A percentile compares a stretch with the other conserved stretches of the same genome.
phyloP scores from a whole-genome alignment of 1,140 invertebrate genomes.

The Drosophila prosaltans region DNA sequence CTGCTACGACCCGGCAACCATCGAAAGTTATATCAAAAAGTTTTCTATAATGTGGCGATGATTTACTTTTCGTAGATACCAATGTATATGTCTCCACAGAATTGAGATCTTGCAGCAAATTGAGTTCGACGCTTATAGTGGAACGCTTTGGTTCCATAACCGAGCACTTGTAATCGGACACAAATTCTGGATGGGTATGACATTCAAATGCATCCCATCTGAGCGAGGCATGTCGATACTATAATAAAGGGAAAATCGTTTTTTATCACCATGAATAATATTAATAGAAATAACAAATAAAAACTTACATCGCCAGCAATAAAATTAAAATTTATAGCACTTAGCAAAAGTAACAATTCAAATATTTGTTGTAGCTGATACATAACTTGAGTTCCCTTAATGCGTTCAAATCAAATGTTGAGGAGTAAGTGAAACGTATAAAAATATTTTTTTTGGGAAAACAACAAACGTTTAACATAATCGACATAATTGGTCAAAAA shows the following conservation, averaged over 20 bases:
- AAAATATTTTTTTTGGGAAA: not conserved
- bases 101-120: conserved; percentile 27
- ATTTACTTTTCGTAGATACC: conserved; percentile 33
- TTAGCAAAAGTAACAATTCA: not conserved
- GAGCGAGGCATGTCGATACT: conserved; percentile 18
- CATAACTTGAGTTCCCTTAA: not conserved
- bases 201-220: conserved; percentile 47
- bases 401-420: not conserved
- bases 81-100: conserved; percentile 27
- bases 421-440: not conserved
- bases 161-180: conserved; percentile 20
- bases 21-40: conserved; percentile 46
- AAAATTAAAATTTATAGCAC: not conserved
- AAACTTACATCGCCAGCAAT: not conserved
- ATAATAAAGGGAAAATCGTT: not conserved
- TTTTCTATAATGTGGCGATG: conserved; percentile 20
- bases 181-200: not conserved
- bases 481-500: not conserved
- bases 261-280: not conserved
- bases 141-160: conserved; percentile 24
- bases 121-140: conserved; percentile 35
- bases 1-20: conserved; percentile 39
- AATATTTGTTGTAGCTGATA: not conserved
- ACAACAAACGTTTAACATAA: not conserved
- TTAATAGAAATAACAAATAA: not conserved